phyloP scores from a whole-genome alignment of 2,113 vertebrate species.

The pig (Sus scrofa) region DNA sequence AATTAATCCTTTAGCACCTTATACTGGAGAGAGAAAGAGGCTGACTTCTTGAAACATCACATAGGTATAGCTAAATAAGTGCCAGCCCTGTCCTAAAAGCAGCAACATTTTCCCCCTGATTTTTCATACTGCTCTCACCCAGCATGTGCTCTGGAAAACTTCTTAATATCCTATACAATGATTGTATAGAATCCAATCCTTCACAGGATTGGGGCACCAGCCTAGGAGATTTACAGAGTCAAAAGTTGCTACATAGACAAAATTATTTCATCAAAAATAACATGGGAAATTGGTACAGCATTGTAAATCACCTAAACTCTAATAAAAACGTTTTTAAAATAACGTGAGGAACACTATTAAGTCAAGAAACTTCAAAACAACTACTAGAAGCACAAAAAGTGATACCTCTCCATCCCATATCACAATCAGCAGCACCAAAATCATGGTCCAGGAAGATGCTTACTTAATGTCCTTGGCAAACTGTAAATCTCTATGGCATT shows the following conservation, averaged over 20 bases:
- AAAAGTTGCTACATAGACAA: slow-evolving; percentile 76
- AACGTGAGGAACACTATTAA: slow-evolving; percentile 63
- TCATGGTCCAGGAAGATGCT: slow-evolving; percentile 58
- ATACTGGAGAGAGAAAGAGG: no score
- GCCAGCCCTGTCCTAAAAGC: slow-evolving; percentile 59
- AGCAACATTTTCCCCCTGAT: neutral
- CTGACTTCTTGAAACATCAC: no score
- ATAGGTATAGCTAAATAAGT: no score
- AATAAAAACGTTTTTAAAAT: no score
- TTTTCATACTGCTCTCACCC: slow-evolving; percentile 50
- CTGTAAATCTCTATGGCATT: slow-evolving; percentile 53
- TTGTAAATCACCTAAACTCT: no score
- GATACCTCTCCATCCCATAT: slow-evolving; percentile 28
- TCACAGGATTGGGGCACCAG: slow-evolving; percentile 60
- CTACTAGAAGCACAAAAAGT: slow-evolving; percentile 63
- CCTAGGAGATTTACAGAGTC: slow-evolving; percentile 67
- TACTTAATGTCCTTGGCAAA: slow-evolving; percentile 52
- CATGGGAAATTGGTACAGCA: no score
- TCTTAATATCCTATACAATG: slow-evolving; percentile 63
- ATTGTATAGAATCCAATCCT: no score
- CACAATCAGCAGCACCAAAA: slow-evolving; percentile 47
- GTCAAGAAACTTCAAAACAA: slow-evolving; percentile 61
- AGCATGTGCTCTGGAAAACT: slow-evolving; percentile 62
- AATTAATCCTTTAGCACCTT: no score
- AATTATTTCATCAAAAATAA: slow-evolving; percentile 75